Conservation (phyloP, 2,113 vertebrate genomes). For the Monopterus albus region DNA sequence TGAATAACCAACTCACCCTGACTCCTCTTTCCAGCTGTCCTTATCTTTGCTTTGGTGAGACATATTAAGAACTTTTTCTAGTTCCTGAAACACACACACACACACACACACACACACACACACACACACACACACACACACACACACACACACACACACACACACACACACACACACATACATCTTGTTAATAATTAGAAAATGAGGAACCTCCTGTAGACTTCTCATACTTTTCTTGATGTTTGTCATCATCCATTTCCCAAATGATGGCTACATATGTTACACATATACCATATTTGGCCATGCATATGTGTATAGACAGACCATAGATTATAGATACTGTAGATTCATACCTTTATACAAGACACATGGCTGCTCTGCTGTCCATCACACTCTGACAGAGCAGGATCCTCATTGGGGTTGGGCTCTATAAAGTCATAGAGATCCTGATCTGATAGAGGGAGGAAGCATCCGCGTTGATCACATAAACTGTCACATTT, state of each 20-base stretch:
- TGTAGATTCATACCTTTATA: constrained; percentile 88
- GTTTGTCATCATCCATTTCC: background rate
- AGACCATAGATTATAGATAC: too few relatives aligned
- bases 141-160: too few relatives aligned
- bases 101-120: too few relatives aligned
- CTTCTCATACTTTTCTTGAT: background rate
- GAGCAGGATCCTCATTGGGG: constrained; percentile 86
- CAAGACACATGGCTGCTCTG: constrained; percentile 86
- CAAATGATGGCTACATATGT: background rate
- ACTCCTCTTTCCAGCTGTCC: constrained; percentile 89
- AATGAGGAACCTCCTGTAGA: background rate
- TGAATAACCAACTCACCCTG: constrained; percentile 82
- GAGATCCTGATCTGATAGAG: constrained; percentile 90
- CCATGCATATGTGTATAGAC: too few relatives aligned
- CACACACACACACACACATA: too few relatives aligned
- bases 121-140: constrained; percentile 41
- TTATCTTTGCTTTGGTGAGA: constrained; percentile 87
- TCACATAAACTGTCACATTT: constrained; percentile 65
- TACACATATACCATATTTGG: too few relatives aligned
- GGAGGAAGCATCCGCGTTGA: constrained; percentile 77
- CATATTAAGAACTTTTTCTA: constrained; percentile 88
- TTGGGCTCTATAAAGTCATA: constrained; percentile 94
- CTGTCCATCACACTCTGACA: constrained; percentile 88
- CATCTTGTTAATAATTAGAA: too few relatives aligned
- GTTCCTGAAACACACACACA: constrained; percentile 81